phyloP scores from a whole-genome alignment of 2,797 vertebrate genomes.

The Amblyraja radiata region DNA sequence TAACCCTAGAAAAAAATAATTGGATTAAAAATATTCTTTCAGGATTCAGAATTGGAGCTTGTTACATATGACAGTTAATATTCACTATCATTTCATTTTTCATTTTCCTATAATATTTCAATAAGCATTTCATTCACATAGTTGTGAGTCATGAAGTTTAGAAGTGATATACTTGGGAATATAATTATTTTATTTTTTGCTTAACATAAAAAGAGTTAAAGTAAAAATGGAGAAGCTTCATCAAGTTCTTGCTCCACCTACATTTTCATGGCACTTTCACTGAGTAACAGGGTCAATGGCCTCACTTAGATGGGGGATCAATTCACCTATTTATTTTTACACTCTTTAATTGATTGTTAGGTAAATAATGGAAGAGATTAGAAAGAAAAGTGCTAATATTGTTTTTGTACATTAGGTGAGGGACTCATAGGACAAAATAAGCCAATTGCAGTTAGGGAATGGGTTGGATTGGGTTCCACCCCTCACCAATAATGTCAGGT shows the following conservation, averaged over 20 bases:
- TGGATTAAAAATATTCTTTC: neutral
- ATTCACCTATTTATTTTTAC: neutral
- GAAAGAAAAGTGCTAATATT: neutral
- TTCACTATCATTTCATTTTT: neutral
- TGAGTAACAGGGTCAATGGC: too few species aligned
- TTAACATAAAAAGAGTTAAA: neutral
- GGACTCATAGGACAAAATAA: too few species aligned
- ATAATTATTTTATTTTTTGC: neutral
- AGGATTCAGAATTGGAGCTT: neutral
- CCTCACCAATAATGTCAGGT: neutral
- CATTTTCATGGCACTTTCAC: neutral
- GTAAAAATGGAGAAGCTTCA: neutral
- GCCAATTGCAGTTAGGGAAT: too few species aligned
- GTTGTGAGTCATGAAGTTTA: neutral
- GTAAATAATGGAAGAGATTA: neutral
- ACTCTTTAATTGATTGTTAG: neutral
- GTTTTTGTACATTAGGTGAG: neutral
- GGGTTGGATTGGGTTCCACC: too few species aligned
- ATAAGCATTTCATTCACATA: neutral
- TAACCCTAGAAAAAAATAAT: neutral
- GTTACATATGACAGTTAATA: neutral
- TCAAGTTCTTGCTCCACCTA: neutral
- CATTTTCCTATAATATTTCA: neutral
- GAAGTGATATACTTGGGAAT: neutral
- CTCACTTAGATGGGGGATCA: neutral